Evolutionary conservation across 23 tunicate species (phyloP), one percentile per base, ranked within the genome.

Genomic region (Phallusia fumigata): DNA sequence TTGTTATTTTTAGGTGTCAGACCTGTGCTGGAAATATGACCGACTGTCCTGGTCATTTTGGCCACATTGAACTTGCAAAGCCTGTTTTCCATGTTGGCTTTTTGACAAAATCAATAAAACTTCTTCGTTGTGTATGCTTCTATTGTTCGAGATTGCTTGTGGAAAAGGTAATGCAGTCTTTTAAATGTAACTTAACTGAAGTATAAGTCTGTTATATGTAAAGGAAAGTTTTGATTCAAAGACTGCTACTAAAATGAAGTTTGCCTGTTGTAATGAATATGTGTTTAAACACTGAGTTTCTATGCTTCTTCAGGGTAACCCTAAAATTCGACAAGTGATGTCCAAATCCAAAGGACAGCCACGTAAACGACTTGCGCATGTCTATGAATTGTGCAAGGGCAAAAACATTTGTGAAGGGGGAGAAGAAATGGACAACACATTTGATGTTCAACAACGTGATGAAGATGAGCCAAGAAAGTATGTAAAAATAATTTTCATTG

Each of bases 21-120:
- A 97, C 99, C 2, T 97, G 99, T 88, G 99, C 99, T 76, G 97
- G 99, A 26, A 90, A 92, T 53, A 97, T 97, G 99, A 92, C 90
- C 3, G 99, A 97, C 75, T 97, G 99, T 73, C 99, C 99, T 36
- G 99, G 99, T 26, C 99, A 97, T 86, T 97, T 97, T 82, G 99
- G 97, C 0, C 99, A 97, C 74, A 88, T 97, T 80, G 99, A 92
- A 64, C 89, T 97, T 18, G 95, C 99, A 28, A 92, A 92, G 78
- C 99, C 99, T 64, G 99, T 97, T 26, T 97, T 88, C 79, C 99
- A 97, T 65, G 91, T 86, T 76, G 97, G 97, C 0, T 97, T 97
- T 73, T 69, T 97, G 30, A 97, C 93, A 73, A 97, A 97, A 83
- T 85, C 97, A 30, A 83, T 97, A 21, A 93, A 93, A 86, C 78